Conservation (phyloP, 2,797 vertebrate genomes). For the Chiroxiphia lanceolata region DNA sequence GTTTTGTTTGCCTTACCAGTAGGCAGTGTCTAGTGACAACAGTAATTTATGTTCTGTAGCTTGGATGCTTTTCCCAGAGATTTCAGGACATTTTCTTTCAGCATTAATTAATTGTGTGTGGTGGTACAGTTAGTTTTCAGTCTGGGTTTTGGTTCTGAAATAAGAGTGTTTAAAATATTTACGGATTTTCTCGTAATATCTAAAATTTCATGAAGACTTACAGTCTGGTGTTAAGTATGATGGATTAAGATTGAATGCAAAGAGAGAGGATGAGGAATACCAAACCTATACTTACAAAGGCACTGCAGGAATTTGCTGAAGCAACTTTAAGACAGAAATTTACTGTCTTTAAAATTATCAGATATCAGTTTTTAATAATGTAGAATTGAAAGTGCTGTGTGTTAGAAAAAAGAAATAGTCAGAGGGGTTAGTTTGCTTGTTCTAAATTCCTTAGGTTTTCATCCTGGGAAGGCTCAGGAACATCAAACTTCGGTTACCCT, state of each 20-base stretch:
- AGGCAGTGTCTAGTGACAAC: background rate
- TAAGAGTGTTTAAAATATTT: background rate
- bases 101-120: background rate
- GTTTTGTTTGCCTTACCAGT: background rate
- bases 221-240: fast-evolving
- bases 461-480: background rate
- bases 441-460: background rate
- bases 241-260: background rate
- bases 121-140: background rate
- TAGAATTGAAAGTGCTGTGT: background rate
- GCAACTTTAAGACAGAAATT: background rate
- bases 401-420: background rate
- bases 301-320: background rate
- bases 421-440: background rate
- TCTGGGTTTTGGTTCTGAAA: background rate
- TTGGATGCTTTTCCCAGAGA: background rate
- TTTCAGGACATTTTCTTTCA: background rate
- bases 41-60: background rate
- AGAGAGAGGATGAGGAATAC: background rate
- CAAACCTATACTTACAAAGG: background rate
- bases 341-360: background rate
- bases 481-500: background rate
- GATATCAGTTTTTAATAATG: background rate
- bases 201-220: background rate
- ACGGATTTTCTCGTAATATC: background rate